A percentile compares a stretch with the other conserved stretches of the same genome.
phyloP scores from a whole-genome alignment of 2,888 invertebrate species.

The Mythimna ferrago region DNA sequence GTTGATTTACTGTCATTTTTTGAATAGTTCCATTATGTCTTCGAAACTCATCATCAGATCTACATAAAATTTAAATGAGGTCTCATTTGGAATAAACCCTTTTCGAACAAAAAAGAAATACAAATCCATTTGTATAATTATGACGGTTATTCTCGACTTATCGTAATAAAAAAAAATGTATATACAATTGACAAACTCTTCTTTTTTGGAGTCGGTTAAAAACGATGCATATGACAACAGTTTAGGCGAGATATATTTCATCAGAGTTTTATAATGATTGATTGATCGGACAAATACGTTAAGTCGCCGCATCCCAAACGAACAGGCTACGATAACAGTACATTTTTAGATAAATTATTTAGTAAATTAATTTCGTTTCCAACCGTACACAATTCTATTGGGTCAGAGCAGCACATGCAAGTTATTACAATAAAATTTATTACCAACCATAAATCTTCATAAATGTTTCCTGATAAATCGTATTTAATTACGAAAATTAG shows the following conservation, averaged over 20 bases:
- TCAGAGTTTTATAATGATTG: conserved; percentile 20
- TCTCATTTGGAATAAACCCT: no score
- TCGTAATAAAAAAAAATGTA: no score
- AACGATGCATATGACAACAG: no score
- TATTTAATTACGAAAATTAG: conserved; percentile 58
- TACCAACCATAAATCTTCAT: conserved; percentile 52
- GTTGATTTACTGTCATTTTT: no score
- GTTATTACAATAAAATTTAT: conserved; percentile 56
- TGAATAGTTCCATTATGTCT: no score
- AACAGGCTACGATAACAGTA: conserved; percentile 17
- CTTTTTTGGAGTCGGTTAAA: not conserved
- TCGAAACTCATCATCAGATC: no score
- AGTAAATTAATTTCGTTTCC: conserved; percentile 12
- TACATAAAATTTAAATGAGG: no score
- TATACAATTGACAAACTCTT: no score
- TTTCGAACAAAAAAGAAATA: no score
- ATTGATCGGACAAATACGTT: conserved; percentile 30
- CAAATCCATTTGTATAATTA: no score
- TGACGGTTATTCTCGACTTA: no score
- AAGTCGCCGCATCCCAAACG: not conserved
- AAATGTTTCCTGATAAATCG: conserved; percentile 58
- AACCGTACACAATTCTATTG: conserved; percentile 17
- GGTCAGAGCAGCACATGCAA: conserved; percentile 46
- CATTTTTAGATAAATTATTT: conserved; percentile 19
- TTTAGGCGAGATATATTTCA: not conserved